Evolutionary conservation across 2,797 vertebrate species (phyloP).

Genomic region (Tiaroga cobitis): DNA sequence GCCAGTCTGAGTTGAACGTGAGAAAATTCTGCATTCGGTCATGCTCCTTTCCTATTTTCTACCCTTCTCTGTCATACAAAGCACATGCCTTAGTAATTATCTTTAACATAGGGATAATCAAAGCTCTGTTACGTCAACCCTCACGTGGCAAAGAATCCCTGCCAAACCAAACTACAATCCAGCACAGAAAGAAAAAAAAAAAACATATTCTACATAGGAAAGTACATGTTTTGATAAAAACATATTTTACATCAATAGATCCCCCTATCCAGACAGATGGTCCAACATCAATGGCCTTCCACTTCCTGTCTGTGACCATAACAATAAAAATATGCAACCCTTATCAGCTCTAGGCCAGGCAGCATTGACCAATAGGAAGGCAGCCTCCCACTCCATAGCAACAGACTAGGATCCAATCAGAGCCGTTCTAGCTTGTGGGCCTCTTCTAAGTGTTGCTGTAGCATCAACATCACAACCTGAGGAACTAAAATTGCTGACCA

Average conservation of each 20-base stretch:
- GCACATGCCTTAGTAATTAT: constrained; percentile 43
- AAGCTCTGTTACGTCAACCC: constrained; percentile 9
- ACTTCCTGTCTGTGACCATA: constrained; percentile 77
- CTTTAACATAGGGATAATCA: constrained; percentile 24
- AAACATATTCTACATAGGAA: neutral
- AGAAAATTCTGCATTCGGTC: constrained; percentile 8
- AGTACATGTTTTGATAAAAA: no score
- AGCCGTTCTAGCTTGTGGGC: constrained; percentile 42
- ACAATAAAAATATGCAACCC: constrained; percentile 68
- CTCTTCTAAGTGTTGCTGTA: constrained; percentile 25
- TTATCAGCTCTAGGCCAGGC: constrained; percentile 41
- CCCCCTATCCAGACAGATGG: constrained; percentile 30
- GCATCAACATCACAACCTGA: constrained; percentile 18
- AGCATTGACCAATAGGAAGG: constrained; percentile 67
- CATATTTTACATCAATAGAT: constrained; percentile 38
- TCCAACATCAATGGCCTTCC: constrained; percentile 49
- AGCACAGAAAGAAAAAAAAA: neutral
- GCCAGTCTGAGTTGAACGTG: neutral
- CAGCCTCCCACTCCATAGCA: constrained; percentile 75
- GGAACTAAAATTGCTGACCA: neutral
- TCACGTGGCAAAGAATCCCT: neutral
- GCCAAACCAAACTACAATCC: constrained; percentile 9
- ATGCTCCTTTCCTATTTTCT: neutral
- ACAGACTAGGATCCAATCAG: constrained; percentile 77
- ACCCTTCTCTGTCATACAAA: constrained; percentile 14